Evolutionary conservation across 2,888 invertebrate genomes (phyloP), one percentile per base, ranked within the genome.

Genomic region (Athalia cordata): DNA sequence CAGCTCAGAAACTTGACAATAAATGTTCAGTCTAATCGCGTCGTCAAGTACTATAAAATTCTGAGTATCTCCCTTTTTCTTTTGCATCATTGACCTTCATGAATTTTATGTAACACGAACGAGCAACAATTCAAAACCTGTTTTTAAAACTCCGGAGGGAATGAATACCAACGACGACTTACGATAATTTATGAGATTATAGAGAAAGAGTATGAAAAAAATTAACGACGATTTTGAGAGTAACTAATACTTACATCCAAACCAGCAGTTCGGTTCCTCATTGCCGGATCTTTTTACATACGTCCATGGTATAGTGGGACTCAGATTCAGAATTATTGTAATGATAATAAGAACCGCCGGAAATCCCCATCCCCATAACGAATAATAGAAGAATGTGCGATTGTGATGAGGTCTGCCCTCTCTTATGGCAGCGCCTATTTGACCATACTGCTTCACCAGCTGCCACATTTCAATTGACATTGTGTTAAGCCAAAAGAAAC

Each of bases 401-500:
- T 79, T 79, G 3, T 80, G 79, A 43, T 55, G 74, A n/a, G 76
- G 15, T 7, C 66, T 77, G 55, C 64, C 65, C 3, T 61, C n/a
- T 11, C 59, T 45, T 9, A 59, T 72, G 52, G 49, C 62, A 5
- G 62, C 15, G 4, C 79, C 83, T 6, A 83, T 81, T 8, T 80
- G 80, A 11, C 87, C 85, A 81, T 88, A 86, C 70, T 85, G 80
- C 7, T 81, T 82, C 72, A 93, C 92, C 82, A 93, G 92, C 81
- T 92, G 88, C 90, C 93, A 94, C 77, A 92, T 94, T 88, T 94
- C 94, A 85, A 93, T 93, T 87, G 94, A 93, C 92, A 94, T 92
- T 66, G 93, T 93, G 87, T 93, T 94, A 80, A 94, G 89, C 94
- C 94, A 94, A 90, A 93, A 93, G 90, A 94, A 94, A 85, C 93